A percentile compares a stretch with the other conserved stretches of the same genome.
Conservation (phyloP, 2,113 vertebrate genomes). For the Genyomyrus donnyi region DNA sequence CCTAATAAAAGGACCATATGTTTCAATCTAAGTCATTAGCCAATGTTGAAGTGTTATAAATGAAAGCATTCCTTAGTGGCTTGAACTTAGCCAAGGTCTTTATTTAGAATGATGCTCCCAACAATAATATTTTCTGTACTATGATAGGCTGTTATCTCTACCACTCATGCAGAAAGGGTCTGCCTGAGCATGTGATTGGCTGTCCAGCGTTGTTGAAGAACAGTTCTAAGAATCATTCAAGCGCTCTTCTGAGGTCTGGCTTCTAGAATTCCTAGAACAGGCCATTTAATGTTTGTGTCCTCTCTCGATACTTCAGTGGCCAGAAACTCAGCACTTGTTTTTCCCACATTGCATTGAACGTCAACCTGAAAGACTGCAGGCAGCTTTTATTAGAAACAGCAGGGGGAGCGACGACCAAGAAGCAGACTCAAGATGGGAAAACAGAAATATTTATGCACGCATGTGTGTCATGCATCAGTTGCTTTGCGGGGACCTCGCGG, state of each 20-base stretch:
- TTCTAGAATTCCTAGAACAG: constrained; percentile 12
- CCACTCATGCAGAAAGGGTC: background rate
- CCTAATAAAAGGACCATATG: background rate
- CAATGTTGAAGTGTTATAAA: background rate
- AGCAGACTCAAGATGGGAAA: background rate
- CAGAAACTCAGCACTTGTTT: background rate
- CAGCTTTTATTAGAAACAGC: background rate
- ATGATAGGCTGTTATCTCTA: constrained; percentile 11
- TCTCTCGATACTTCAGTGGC: background rate
- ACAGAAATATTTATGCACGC: background rate
- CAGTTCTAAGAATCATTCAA: constrained; percentile 16
- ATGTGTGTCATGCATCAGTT: background rate
- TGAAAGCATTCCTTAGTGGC: background rate
- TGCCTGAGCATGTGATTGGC: constrained; percentile 21
- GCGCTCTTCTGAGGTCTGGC: background rate
- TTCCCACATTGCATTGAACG: background rate
- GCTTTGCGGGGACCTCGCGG: background rate
- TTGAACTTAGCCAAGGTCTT: background rate
- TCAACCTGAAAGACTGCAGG: background rate
- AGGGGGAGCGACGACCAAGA: background rate
- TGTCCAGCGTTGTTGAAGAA: constrained; percentile 22
- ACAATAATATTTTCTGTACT: background rate
- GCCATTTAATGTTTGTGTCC: background rate
- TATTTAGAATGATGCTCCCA: background rate
- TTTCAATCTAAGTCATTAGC: background rate